A percentile compares a stretch with the other conserved stretches of the same genome.
Evolutionary conservation across 2,797 vertebrate species (phyloP).

Genomic region (Poecilia velifera): DNA sequence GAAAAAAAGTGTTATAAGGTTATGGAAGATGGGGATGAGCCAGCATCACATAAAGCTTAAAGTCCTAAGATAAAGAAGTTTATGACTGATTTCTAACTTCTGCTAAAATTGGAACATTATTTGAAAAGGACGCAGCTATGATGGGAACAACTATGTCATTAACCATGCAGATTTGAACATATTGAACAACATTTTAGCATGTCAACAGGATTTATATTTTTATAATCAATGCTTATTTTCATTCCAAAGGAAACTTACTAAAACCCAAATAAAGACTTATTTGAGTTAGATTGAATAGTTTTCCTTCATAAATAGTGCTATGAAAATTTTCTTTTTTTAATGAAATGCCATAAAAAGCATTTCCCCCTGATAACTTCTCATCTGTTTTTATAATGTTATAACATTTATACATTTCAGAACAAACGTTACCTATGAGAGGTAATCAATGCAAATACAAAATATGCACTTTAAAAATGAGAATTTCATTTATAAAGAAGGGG

Average conservation of each 20-base stretch:
- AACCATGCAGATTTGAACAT: neutral
- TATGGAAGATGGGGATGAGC: slow-evolving; percentile 43
- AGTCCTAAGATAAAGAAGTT: slow-evolving; percentile 58
- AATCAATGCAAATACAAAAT: neutral
- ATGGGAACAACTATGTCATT: slow-evolving; percentile 25
- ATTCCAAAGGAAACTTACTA: neutral
- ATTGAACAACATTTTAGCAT: slow-evolving; percentile 11
- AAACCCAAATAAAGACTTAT: neutral
- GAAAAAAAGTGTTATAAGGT: slow-evolving; percentile 23
- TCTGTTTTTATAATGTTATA: neutral
- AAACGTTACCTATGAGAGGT: neutral
- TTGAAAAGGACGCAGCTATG: neutral
- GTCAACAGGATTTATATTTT: neutral
- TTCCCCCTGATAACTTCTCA: neutral
- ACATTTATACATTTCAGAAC: neutral
- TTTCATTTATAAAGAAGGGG: neutral
- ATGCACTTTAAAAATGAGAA: neutral
- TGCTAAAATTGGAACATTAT: slow-evolving; percentile 33
- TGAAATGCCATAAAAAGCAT: neutral
- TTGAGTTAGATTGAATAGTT: neutral
- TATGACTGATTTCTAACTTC: slow-evolving; percentile 51
- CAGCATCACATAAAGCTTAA: slow-evolving; percentile 30
- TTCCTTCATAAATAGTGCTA: neutral
- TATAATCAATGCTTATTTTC: neutral
- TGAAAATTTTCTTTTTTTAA: neutral